A percentile compares a stretch with the other conserved stretches of the same genome.
Conservation (phyloP, 2,113 vertebrate species). For the Eublepharis macularius region DNA sequence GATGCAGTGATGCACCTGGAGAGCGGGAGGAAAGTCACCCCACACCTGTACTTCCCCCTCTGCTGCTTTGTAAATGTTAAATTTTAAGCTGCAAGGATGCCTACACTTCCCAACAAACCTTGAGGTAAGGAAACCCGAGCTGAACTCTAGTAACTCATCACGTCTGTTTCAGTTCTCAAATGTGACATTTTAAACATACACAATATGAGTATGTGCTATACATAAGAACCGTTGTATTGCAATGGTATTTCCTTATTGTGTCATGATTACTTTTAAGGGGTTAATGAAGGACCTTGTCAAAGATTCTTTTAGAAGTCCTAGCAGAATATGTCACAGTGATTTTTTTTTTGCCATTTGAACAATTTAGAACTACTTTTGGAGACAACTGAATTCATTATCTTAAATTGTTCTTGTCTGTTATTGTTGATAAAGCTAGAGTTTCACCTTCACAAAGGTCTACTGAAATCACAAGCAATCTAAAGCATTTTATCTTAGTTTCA, state of each 20-base stretch:
- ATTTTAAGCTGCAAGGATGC: too few species aligned
- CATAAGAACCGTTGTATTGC: background rate
- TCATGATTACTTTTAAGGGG: background rate
- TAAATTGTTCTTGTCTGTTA: background rate
- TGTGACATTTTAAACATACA: background rate
- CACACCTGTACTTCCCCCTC: too few species aligned
- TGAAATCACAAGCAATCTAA: constrained; percentile 7
- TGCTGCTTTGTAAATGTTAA: too few species aligned
- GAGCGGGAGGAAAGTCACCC: too few species aligned
- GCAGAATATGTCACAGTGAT: background rate
- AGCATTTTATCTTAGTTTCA: constrained; percentile 24
- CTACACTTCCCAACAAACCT: too few species aligned
- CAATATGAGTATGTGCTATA: background rate
- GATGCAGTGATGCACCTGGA: too few species aligned
- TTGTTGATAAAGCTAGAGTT: background rate
- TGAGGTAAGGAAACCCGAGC: too few species aligned
- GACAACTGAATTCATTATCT: background rate
- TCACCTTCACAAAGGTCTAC: background rate
- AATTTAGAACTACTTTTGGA: background rate
- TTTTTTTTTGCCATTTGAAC: background rate
- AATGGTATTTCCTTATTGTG: too few species aligned
- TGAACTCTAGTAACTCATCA: too few species aligned
- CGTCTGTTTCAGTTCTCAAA: background rate
- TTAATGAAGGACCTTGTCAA: background rate
- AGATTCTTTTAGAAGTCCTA: background rate